Base-by-base conservation (phyloP, 2,113 vertebrate genomes). In the Plestiodon gilberti region DNA sequence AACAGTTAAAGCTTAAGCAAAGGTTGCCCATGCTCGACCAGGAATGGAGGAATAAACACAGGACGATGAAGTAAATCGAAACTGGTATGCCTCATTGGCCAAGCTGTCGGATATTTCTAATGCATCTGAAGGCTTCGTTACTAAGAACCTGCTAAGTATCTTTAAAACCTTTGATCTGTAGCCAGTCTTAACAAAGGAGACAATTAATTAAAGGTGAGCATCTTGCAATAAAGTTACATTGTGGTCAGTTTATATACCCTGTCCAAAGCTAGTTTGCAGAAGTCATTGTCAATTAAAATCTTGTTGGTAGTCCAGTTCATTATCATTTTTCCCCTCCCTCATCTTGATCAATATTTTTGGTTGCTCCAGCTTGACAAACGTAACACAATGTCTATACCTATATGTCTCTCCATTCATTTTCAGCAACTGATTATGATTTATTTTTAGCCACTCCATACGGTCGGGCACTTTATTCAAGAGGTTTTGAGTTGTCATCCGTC, bases 131-230 rank as follows among this genome's bases (percentile, higher is more conserved):
- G 89, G 90, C 89, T 94, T 96, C 93, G 95, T 94, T 95, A 89
- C 91, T 89, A 90, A 92, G 95, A 94, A 92, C 93, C 91, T 95
- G 90, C 89, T 94, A 94, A 95, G 94, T 93, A 91, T 94, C 82
- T 91, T 90, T 93, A 96, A 86, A 96, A 95, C 92, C 93, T 96
- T 96, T 96, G 95, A 96, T 96, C 95, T 96, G 93, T 93, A 95
- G 94, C 87, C 65, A 62, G 90, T 94, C 90, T 96, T 95, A 96
- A 96, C 95, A 95, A 96, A 96, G 94, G 96, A 95, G 95, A 95
- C 95, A 96, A 96, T 95, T 96, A 97, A 97, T 97, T 96, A 95
- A 95, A 96, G 93, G 90, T 86, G 89, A 96, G 90, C 92, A 86
- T 80, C 94, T 93, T 90, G 93, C 94, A 95, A 93, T 96, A 94